phyloP scores from a whole-genome alignment of 1,140 invertebrate species.

The Eupeodes corollae region DNA sequence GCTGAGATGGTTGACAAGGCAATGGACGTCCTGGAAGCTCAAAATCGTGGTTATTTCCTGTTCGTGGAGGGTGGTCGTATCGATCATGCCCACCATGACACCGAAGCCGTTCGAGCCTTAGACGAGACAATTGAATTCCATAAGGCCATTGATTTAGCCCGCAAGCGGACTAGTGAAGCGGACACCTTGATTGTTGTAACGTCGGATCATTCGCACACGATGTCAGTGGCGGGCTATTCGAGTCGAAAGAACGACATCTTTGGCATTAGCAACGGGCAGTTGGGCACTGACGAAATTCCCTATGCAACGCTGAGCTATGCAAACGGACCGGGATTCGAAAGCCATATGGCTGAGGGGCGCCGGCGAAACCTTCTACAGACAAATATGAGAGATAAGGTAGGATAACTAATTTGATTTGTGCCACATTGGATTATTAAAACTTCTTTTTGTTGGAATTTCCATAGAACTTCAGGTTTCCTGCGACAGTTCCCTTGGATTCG shows the following conservation, averaged over 20 bases:
- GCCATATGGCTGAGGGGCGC: conserved; percentile 8
- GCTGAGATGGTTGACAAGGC: conserved; percentile 61
- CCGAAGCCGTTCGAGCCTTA: conserved; percentile 46
- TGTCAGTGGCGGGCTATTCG: conserved; percentile 55
- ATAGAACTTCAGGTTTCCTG: conserved; percentile 39
- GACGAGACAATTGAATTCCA: conserved; percentile 54
- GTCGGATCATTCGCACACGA: conserved; percentile 52
- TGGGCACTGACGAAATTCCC: conserved; percentile 46
- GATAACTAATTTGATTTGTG: not conserved
- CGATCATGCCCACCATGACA: conserved; percentile 55
- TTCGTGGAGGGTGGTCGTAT: conserved; percentile 54
- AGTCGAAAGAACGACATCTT: conserved; percentile 52
- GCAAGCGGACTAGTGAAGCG: conserved; percentile 40
- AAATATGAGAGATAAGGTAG: conserved; percentile 29
- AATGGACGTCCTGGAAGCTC: conserved; percentile 51
- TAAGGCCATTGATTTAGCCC: conserved; percentile 47
- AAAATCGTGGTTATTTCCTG: conserved; percentile 52
- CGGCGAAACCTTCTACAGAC: conserved; percentile 24
- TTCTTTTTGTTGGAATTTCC: too few species aligned
- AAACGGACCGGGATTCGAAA: conserved; percentile 47
- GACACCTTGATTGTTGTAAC: conserved; percentile 54
- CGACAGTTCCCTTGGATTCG: conserved; percentile 36
- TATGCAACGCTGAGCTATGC: conserved; percentile 60
- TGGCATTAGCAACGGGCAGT: conserved; percentile 22
- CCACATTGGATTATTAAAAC: not conserved